Percentiles rank a stretch among this genome's conserved stretches.
phyloP scores from a whole-genome alignment of 1,140 invertebrate species.

The Lasioglossum albipes region DNA sequence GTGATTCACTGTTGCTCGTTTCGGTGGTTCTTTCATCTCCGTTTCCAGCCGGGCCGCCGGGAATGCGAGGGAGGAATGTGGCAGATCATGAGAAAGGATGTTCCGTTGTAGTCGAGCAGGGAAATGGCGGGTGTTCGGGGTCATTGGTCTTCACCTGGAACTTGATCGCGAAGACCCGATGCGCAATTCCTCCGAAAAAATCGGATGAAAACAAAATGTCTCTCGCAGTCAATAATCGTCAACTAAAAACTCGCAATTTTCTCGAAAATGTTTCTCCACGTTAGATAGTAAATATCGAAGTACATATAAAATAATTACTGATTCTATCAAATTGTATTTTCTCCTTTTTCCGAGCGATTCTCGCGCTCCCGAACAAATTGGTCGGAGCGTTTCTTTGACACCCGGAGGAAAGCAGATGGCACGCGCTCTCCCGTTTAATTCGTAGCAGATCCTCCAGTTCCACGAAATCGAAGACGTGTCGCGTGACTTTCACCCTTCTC shows the following conservation, averaged over 20 bases:
- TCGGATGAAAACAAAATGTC: no score
- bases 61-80: background rate
- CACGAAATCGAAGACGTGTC: conserved; percentile 12
- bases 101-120: background rate
- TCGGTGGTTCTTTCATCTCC: background rate
- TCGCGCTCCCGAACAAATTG: background rate
- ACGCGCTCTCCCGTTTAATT: conserved; percentile 33
- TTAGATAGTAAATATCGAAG: no score
- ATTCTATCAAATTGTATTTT: no score
- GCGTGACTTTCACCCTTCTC: conserved; percentile 2
- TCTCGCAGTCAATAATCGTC: no score
- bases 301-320: no score
- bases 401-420: conserved; percentile 1
- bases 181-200: no score
- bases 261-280: no score
- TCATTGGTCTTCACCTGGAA: no score
- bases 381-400: background rate
- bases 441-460: background rate
- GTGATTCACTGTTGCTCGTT: conserved; percentile 65
- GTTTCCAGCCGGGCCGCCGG: no score
- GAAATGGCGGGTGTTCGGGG: background rate
- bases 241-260: no score
- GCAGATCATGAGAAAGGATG: background rate
- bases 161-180: no score
- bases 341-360: no score